These are phyloP conservation scores for Calidris pugnax DNA, from an alignment of 2,113 vertebrate genomes.

Conservation along the genomic window DNA sequence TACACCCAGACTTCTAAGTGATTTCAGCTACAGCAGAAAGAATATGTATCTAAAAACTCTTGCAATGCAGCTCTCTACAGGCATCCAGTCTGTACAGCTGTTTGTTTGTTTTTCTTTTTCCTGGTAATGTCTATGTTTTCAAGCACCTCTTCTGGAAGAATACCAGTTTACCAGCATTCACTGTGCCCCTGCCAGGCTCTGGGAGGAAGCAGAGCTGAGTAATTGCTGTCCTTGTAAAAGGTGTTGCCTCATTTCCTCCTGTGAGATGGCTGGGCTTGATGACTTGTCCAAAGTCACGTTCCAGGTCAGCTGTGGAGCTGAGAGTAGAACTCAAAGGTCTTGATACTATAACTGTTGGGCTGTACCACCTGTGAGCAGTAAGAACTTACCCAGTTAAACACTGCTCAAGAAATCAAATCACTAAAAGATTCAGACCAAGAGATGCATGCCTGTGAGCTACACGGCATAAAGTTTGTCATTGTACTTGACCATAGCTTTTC, in stretches of 20 bases:
- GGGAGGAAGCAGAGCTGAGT: neutral
- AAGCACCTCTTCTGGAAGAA: neutral
- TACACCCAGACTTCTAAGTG: neutral
- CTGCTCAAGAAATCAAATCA: neutral
- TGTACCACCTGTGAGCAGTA: neutral
- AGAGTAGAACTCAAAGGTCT: neutral
- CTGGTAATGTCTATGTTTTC: neutral
- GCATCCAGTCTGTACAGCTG: neutral
- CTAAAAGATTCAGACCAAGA: neutral
- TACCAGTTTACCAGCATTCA: neutral
- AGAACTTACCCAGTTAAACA: neutral
- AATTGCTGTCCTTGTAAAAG: neutral
- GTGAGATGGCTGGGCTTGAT: neutral
- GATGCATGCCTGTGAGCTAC: neutral
- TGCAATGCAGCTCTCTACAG: neutral
- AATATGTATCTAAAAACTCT: neutral
- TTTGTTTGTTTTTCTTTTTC: neutral
- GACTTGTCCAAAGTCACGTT: neutral
- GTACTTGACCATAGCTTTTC: neutral
- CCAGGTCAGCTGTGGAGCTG: neutral
- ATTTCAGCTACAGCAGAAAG: neutral
- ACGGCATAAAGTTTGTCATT: neutral
- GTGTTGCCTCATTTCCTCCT: neutral
- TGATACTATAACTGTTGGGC: neutral
- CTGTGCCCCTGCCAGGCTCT: neutral